Base-by-base conservation (phyloP, 2,797 vertebrate species). In the Galago senegalensis region DNA sequence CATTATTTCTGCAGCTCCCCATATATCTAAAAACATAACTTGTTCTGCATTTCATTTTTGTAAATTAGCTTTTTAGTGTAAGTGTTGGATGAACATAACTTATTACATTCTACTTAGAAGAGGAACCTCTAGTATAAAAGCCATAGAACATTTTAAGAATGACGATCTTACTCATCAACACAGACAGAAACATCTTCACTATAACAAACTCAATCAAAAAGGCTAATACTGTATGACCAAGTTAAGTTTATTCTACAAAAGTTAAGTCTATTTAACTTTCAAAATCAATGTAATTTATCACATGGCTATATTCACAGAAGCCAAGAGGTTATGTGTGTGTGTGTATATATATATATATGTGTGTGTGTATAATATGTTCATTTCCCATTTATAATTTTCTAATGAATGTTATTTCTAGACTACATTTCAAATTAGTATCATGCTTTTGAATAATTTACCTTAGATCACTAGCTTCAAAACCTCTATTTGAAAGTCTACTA, bases 211-310 rank as follows among this genome's bases (percentile, higher is more conserved):
- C 43, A 87, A 84, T 63, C 1, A 85, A 40, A 94, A 43, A 29
- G 18, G 21, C 40, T 87, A 94, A 73, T 53, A 90, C 17, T 84
- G 29, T 67, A 61, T 34, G 27, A 92, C 40, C 43, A 95, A 84
- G 65, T 69, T 79, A 89, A 86, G 43, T 75, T 88, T 86, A 92
- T 87, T 37, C 31, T 56, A 96, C 53, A 25, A 87, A 90, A 92
- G 20, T 72, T 83, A 89, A 56, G 69, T 25, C 89, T 49, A 83
- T 65, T 87, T 86, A 96, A 79, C 69, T 89, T 88, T 80, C 43
- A 94, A 94, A 75, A 53, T 46, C 53, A 93, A n/a, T n/a, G 14
- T 72, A 86, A 86, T 85, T 87, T 76, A 79, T 70, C 75, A 93
- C 46, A 76, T 37, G 58, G 25, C 58, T 56, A 7, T 93, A 87